Conservation (phyloP, 2,888 invertebrate species). For the Conops quadrifasciatus region DNA sequence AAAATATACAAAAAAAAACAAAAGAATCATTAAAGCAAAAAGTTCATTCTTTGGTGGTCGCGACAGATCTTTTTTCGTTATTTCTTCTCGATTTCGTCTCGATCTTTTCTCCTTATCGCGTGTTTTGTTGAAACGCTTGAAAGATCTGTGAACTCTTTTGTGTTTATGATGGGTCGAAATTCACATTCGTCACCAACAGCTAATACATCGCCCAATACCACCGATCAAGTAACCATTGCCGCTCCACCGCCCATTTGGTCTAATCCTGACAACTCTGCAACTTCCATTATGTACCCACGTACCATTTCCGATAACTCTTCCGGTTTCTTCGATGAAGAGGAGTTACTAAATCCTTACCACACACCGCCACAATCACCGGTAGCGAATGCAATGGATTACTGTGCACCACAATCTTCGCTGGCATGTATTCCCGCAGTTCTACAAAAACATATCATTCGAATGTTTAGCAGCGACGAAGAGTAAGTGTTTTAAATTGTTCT, state of each 20-base stretch:
- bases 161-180: conserved; percentile 26
- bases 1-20: too few species aligned
- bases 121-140: too few species aligned
- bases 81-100: too few species aligned
- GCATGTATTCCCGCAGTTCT: conserved; percentile 51
- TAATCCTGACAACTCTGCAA: conserved; percentile 40
- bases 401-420: conserved; percentile 47
- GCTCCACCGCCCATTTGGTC: conserved; percentile 13
- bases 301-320: conserved; percentile 59
- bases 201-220: background rate
- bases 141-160: too few species aligned
- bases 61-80: too few species aligned
- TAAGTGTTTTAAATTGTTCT: conserved; percentile 55
- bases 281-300: conserved; percentile 53
- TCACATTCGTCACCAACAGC: background rate
- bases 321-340: conserved; percentile 59
- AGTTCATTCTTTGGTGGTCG: too few species aligned
- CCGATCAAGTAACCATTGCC: background rate
- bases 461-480: conserved; percentile 64
- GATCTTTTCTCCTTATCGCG: too few species aligned
- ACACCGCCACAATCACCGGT: conserved; percentile 57
- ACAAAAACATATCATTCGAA: conserved; percentile 60
- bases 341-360: conserved; percentile 57
- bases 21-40: too few species aligned
- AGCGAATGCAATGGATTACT: background rate